Evolutionary conservation across 1,140 invertebrate species (phyloP).

Genomic region (Dreissena rostriformis): DNA sequence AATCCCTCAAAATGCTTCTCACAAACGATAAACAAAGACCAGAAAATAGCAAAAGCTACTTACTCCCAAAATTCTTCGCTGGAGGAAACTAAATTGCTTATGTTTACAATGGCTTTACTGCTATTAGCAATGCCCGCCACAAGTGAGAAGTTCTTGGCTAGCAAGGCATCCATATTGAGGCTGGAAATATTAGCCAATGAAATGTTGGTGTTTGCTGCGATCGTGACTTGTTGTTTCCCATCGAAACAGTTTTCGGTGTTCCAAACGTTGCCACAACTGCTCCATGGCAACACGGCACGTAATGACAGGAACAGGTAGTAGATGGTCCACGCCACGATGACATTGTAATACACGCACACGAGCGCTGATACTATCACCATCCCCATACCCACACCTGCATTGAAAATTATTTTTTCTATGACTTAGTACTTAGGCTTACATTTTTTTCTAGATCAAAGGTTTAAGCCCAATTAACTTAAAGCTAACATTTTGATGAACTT

Average conservation of each 20-base stretch:
- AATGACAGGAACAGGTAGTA: constrained; percentile 97
- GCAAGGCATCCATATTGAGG: constrained; percentile 4
- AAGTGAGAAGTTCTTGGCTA: constrained; percentile 4
- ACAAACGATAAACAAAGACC: no score
- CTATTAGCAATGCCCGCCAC: neutral
- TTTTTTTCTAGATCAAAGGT: no score
- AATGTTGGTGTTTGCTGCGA: neutral
- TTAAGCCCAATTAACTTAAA: no score
- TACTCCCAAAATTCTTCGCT: constrained; percentile 79
- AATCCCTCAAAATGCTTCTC: no score
- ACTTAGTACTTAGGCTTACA: no score
- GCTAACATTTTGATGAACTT: no score
- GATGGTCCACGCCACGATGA: constrained; percentile 99
- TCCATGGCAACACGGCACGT: constrained; percentile 93
- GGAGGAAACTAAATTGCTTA: constrained; percentile 54
- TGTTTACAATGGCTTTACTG: neutral
- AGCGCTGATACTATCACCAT: constrained; percentile 95
- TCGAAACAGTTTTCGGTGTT: constrained; percentile 85
- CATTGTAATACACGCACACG: constrained; percentile 99
- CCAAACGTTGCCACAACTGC: constrained; percentile 93
- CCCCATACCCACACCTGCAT: constrained; percentile 77
- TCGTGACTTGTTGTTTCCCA: constrained; percentile 28
- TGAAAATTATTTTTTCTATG: neutral
- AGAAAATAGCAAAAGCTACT: constrained; percentile 53
- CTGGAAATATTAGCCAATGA: neutral